phyloP scores from a whole-genome alignment of 2,888 invertebrate species.

The Drosophila dives region DNA sequence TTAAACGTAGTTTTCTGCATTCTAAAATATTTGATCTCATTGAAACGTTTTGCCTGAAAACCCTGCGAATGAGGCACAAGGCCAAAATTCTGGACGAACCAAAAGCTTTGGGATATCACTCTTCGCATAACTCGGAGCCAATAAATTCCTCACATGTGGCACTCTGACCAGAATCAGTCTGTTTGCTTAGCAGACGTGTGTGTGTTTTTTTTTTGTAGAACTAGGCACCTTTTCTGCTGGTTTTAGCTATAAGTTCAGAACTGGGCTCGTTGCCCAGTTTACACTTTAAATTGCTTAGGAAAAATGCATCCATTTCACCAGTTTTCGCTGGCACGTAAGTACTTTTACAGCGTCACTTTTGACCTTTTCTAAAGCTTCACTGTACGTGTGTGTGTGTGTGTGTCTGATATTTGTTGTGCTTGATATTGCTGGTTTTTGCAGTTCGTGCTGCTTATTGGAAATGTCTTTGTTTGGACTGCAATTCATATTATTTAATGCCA shows the following conservation, averaged over 20 bases:
- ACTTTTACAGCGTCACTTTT: conserved; percentile 53
- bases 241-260: background rate
- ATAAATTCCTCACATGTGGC: conserved; percentile 46
- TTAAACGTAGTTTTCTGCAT: conserved; percentile 56
- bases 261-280: conserved; percentile 24
- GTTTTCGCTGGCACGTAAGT: too few species aligned
- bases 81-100: background rate
- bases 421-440: conserved; percentile 17
- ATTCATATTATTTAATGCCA: conserved; percentile 26
- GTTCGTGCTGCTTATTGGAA: conserved; percentile 39
- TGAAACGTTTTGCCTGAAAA: conserved; percentile 41
- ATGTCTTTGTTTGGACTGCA: conserved; percentile 43
- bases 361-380: conserved; percentile 46
- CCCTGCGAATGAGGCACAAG: background rate
- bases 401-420: conserved; percentile 35
- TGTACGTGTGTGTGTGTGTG: conserved; percentile 14
- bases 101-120: conserved; percentile 2
- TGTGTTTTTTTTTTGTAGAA: conserved; percentile 2
- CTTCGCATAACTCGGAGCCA: conserved; percentile 8
- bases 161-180: background rate
- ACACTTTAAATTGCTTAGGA: conserved; percentile 80
- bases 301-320: conserved; percentile 65
- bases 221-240: background rate
- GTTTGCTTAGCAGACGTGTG: conserved; percentile 11
- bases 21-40: conserved; percentile 75